Evolutionary conservation across 2,888 invertebrate species (phyloP).

Genomic region (Eulithis testata): DNA sequence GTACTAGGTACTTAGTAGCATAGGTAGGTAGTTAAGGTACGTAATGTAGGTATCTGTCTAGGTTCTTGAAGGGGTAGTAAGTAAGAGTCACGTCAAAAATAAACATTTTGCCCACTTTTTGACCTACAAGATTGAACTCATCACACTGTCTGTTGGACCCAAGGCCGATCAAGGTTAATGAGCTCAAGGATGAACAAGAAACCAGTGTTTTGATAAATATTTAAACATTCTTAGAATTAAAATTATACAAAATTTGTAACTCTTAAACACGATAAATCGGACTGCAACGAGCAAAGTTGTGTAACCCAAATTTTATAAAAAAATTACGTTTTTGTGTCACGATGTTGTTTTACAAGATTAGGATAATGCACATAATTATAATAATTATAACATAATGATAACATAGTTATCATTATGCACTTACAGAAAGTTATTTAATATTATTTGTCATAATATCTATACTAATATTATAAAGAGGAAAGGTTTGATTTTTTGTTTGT

Average conservation of each 20-base stretch:
- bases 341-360: constrained; percentile 1
- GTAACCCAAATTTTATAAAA: constrained; percentile 6
- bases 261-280: not conserved
- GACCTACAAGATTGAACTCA: too few relatives aligned
- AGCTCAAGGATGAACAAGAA: constrained; percentile 2
- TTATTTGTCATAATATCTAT: not conserved
- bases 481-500: too few relatives aligned
- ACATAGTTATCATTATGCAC: too few relatives aligned
- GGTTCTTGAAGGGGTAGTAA: too few relatives aligned
- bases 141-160: not conserved
- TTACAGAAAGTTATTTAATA: too few relatives aligned
- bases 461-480: too few relatives aligned
- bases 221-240: not conserved
- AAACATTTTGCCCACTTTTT: too few relatives aligned
- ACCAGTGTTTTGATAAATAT: not conserved
- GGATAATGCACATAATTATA: not conserved
- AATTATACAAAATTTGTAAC: not conserved
- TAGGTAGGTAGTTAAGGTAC: too few relatives aligned
- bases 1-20: too few relatives aligned
- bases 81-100: too few relatives aligned
- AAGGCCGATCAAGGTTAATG: constrained; percentile 5
- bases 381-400: too few relatives aligned
- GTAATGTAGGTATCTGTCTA: too few relatives aligned
- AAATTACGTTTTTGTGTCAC: not conserved
- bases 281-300: not conserved